Evolutionary conservation across 2,888 invertebrate species (phyloP).

Genomic region (Stramonita haemastoma): DNA sequence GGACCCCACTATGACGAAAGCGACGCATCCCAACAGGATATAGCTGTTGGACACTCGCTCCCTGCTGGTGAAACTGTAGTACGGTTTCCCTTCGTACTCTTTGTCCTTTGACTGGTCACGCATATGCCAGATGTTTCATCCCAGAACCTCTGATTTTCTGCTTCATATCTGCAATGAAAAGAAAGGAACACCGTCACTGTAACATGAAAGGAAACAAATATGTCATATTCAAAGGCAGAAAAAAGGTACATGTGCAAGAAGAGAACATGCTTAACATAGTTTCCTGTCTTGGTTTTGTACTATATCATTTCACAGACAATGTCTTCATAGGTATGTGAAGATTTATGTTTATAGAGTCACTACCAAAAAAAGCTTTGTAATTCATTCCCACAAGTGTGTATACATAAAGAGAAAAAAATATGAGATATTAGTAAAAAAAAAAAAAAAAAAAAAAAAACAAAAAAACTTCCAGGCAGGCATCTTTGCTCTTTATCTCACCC

Average conservation of each 20-base stretch:
- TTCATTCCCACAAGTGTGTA: too few species aligned
- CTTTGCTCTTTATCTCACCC: too few species aligned
- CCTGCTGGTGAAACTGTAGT: conserved; percentile 83
- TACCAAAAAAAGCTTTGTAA: too few species aligned
- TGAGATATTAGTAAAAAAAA: too few species aligned
- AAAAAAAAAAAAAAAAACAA: too few species aligned
- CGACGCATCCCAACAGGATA: conserved; percentile 81
- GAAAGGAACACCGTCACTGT: neutral
- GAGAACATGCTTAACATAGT: too few species aligned
- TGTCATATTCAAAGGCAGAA: neutral
- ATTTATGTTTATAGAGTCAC: too few species aligned
- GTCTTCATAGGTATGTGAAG: too few species aligned
- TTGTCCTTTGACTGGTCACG: conserved; percentile 74
- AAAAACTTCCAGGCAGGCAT: too few species aligned
- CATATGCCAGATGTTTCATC: conserved; percentile 78
- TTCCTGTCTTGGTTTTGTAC: too few species aligned
- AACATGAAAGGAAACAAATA: neutral
- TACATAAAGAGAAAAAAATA: too few species aligned
- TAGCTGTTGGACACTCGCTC: conserved; percentile 82
- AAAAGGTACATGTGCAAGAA: neutral
- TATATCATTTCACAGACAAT: too few species aligned
- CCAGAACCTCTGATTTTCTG: conserved; percentile 57
- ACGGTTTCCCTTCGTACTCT: conserved; percentile 77
- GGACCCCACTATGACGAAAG: conserved; percentile 82
- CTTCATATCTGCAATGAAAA: conserved; percentile 15